Evolutionary conservation across 1,140 invertebrate genomes (phyloP), one percentile per base, ranked within the genome.

Genomic region (Matsumurasca onukii): DNA sequence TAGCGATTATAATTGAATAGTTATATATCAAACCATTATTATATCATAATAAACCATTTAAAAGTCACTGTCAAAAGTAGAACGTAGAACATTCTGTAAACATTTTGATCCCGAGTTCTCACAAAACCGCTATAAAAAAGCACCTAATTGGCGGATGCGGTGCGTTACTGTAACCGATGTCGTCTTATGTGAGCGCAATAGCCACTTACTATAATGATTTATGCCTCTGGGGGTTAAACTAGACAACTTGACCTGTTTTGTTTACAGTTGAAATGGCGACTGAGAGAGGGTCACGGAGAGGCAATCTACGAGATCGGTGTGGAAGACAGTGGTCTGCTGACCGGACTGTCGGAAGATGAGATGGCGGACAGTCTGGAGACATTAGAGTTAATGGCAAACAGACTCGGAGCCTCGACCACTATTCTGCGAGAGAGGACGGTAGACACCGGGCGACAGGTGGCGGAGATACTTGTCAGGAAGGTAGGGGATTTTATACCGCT

Each of bases 231-330:
- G n/a, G n/a, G n/a, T n/a, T n/a, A n/a, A n/a, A n/a, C n/a, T n/a
- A n/a, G n/a, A n/a, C n/a, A n/a, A n/a, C n/a, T 22, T 52, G 22
- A 52, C 12, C 49, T 52, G 12, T 52, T 45, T 52, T 52, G 12
- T 5, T 2, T 25, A 59, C 25, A 89, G 87, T 87, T 95, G 84
- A 94, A 95, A 82, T 95, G 93, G 93, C 83, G 93, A 15, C 81
- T 95, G 9, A 84, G 90, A 0, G 93, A 94, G 75, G 93, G 93
- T 15, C 89, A 92, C 66, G 97, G 97, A 3, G 93, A 96, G 79
- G 95, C 95, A 0, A 94, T 98, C 72, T 99, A 99, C 82, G 94
- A 97, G 82, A 93, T 98, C 61, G 95, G 96, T 0, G 96, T 98
- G 0, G 92, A 95, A 69, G 97, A 98, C 80, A 94, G 91, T 79